A percentile compares a stretch with the other conserved stretches of the same genome.
Evolutionary conservation across 2,888 invertebrate species (phyloP).

Genomic region (Nemapogon koenigi): DNA sequence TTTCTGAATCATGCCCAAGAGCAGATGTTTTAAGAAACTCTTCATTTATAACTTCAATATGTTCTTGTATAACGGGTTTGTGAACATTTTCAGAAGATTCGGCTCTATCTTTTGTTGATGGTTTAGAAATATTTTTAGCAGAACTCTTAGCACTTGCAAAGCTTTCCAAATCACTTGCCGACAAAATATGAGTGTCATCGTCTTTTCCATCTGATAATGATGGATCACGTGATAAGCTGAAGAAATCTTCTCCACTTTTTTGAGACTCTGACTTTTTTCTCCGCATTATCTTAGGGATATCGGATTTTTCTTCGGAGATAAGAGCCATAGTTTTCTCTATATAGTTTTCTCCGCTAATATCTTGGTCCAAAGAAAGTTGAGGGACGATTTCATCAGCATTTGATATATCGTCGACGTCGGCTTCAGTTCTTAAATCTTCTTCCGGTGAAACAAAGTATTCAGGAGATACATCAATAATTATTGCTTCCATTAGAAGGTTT

Average conservation of each 20-base stretch:
- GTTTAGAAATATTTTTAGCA: constrained; percentile 44
- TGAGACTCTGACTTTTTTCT: constrained; percentile 72
- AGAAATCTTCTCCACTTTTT: constrained; percentile 68
- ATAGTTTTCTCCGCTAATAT: constrained; percentile 61
- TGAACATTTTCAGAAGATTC: too few species aligned
- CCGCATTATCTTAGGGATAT: constrained; percentile 62
- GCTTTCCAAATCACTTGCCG: constrained; percentile 69
- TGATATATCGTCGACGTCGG: constrained; percentile 85
- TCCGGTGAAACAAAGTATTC: constrained; percentile 82
- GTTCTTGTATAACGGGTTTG: too few species aligned
- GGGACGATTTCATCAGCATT: constrained; percentile 72
- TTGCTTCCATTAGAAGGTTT: constrained; percentile 88
- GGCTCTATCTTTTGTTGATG: constrained; percentile 26
- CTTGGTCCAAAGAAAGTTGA: constrained; percentile 55
- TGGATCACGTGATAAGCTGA: constrained; percentile 67
- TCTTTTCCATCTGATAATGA: constrained; percentile 66
- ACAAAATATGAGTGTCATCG: constrained; percentile 62
- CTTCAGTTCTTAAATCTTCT: constrained; percentile 85
- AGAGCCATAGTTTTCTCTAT: constrained; percentile 52
- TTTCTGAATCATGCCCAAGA: neutral
- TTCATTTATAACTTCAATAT: constrained; percentile 29
- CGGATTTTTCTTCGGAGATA: constrained; percentile 58
- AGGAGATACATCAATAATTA: constrained; percentile 87
- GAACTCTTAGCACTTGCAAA: constrained; percentile 72
- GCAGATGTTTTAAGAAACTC: neutral